phyloP scores from a whole-genome alignment of 2,113 vertebrate species.

The Sorex araneus region DNA sequence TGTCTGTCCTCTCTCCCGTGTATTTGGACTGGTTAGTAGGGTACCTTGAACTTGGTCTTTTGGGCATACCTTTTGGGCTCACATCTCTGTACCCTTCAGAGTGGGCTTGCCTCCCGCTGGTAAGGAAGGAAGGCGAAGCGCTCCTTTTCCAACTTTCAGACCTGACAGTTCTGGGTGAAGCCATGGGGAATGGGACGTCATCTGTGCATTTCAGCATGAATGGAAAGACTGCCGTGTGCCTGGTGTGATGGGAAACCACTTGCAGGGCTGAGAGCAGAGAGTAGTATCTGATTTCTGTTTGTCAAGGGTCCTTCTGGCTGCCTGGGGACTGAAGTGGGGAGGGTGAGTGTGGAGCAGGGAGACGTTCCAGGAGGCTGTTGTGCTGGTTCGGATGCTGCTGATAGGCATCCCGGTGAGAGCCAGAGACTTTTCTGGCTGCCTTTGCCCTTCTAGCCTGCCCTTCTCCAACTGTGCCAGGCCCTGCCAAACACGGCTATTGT shows the following conservation, averaged over 20 bases:
- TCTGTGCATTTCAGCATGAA: neutral
- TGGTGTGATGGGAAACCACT: neutral
- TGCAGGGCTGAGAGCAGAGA: neutral
- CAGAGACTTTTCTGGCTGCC: neutral
- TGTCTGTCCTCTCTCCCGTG: too few relatives aligned
- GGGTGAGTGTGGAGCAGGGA: neutral
- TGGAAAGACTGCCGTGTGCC: neutral
- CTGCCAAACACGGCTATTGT: neutral
- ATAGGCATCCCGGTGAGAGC: neutral
- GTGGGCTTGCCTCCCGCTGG: neutral
- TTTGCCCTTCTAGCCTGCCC: neutral
- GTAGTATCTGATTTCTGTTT: neutral
- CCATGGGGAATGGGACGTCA: neutral
- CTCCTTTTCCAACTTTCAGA: neutral
- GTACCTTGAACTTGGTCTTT: neutral
- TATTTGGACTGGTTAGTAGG: neutral
- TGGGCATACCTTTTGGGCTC: neutral
- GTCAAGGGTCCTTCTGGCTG: constrained; percentile 7
- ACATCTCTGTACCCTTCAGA: neutral
- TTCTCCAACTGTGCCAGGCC: neutral
- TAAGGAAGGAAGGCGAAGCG: neutral
- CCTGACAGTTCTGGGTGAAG: neutral
- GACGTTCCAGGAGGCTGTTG: neutral
- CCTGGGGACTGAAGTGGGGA: neutral
- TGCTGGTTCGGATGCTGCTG: neutral